phyloP scores from a whole-genome alignment of 2,797 vertebrate species.

The Danio aesculapii region DNA sequence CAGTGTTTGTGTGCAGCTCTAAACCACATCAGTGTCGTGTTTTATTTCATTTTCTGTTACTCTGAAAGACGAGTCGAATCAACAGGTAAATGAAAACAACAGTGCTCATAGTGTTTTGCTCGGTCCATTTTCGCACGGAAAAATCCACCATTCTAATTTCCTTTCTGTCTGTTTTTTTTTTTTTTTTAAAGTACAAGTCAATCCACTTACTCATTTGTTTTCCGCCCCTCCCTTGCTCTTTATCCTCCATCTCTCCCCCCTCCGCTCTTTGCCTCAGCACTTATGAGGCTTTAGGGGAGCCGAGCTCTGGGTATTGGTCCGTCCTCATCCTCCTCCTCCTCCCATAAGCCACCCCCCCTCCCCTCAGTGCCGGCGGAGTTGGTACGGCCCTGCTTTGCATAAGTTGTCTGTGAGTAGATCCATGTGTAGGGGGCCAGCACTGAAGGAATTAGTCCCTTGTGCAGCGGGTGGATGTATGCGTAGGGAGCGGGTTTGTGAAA shows the following conservation, averaged over 20 bases:
- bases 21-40: conserved; percentile 47
- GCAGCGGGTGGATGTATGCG: conserved; percentile 86
- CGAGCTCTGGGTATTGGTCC: conserved; percentile 78
- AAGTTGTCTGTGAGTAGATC: conserved; percentile 93
- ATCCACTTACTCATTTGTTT: conserved; percentile 75
- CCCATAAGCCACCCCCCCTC: conserved; percentile 77
- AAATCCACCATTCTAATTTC: conserved; percentile 66
- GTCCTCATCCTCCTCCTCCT: conserved; percentile 70
- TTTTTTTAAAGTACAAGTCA: conserved; percentile 65
- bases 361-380: conserved; percentile 77
- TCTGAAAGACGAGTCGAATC: conserved; percentile 53
- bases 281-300: conserved; percentile 79
- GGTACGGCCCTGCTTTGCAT: conserved; percentile 97
- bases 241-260: conserved; percentile 63
- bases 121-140: conserved; percentile 62
- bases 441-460: conserved; percentile 86
- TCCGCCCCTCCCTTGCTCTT: conserved; percentile 54
- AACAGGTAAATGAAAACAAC: conserved; percentile 61
- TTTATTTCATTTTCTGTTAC: conserved; percentile 58
- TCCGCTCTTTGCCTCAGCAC: conserved; percentile 80
- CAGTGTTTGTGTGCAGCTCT: conserved; percentile 16
- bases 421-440: conserved; percentile 84
- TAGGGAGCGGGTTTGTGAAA: conserved; percentile 70
- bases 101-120: conserved; percentile 67
- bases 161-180: conserved; percentile 54